A percentile compares a stretch with the other conserved stretches of the same genome.
Conservation (phyloP, 1,140 invertebrate genomes). For the Drosophila malerkotliana region DNA sequence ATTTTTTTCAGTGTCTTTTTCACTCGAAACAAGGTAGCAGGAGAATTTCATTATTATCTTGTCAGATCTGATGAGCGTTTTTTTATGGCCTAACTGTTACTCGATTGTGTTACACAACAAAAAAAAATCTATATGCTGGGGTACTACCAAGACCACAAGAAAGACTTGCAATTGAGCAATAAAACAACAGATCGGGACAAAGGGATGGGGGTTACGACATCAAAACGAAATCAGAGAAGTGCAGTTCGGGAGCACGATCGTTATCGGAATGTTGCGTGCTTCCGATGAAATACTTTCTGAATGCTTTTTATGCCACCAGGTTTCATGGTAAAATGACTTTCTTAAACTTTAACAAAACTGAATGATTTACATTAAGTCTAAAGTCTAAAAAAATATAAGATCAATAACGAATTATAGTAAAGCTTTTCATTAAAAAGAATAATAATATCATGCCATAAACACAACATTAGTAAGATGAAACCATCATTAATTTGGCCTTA, state of each 20-base stretch:
- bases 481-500: too few relatives aligned
- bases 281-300: constrained; percentile 58
- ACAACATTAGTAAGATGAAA: too few relatives aligned
- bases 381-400: too few relatives aligned
- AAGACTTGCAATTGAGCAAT: constrained; percentile 75
- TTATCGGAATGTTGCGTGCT: constrained; percentile 66
- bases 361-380: too few relatives aligned
- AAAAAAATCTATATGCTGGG: constrained; percentile 28
- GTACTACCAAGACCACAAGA: constrained; percentile 55
- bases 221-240: constrained; percentile 58
- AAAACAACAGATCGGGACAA: constrained; percentile 36
- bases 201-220: constrained; percentile 10
- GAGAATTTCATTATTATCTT: constrained; percentile 65
- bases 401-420: too few relatives aligned
- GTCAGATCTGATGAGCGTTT: constrained; percentile 59
- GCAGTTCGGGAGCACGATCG: constrained; percentile 69
- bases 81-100: constrained; percentile 77
- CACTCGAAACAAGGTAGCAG: constrained; percentile 49
- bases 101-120: constrained; percentile 66
- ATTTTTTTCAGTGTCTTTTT: constrained; percentile 9
- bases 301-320: not conserved
- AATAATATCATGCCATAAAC: too few relatives aligned
- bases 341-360: constrained; percentile 16
- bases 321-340: not conserved
- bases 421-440: too few relatives aligned